Evolutionary conservation across 2,797 vertebrate genomes (phyloP).

Genomic region (Limnodromus scolopaceus): DNA sequence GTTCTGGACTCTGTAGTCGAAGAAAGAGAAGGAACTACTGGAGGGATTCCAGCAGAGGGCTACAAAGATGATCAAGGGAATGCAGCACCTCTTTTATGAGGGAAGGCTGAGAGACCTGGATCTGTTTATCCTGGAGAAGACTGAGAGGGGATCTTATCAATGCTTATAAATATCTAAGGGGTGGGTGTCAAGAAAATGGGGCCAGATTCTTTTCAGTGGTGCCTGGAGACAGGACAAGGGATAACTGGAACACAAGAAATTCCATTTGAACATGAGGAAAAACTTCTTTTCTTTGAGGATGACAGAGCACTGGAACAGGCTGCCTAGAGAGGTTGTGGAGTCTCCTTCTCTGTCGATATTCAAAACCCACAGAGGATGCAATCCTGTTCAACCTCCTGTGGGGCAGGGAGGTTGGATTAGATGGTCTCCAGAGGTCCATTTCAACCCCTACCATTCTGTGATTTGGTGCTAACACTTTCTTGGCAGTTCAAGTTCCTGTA

Average conservation of each 20-base stretch:
- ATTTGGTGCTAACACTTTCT: background rate
- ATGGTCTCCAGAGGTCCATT: background rate
- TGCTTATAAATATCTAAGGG: background rate
- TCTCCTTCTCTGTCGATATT: background rate
- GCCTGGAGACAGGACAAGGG: background rate
- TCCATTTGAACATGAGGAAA: background rate
- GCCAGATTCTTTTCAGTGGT: background rate
- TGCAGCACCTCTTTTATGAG: background rate
- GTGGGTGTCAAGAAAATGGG: background rate
- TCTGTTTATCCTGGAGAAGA: background rate
- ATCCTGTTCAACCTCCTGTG: background rate
- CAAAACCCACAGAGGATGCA: background rate
- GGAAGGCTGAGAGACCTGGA: background rate
- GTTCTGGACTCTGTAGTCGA: background rate
- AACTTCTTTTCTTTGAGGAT: background rate
- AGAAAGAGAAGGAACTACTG: background rate
- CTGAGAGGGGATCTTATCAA: background rate
- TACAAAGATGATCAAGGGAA: background rate
- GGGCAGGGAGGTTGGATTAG: background rate
- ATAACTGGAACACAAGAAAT: background rate
- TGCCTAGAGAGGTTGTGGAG: background rate
- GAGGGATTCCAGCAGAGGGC: background rate
- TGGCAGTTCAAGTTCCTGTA: background rate
- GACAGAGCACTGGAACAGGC: background rate
- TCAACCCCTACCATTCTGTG: background rate